These are phyloP conservation scores for Hiodon tergisus DNA, from an alignment of 2,113 vertebrate species.

Conservation along the genomic window DNA sequence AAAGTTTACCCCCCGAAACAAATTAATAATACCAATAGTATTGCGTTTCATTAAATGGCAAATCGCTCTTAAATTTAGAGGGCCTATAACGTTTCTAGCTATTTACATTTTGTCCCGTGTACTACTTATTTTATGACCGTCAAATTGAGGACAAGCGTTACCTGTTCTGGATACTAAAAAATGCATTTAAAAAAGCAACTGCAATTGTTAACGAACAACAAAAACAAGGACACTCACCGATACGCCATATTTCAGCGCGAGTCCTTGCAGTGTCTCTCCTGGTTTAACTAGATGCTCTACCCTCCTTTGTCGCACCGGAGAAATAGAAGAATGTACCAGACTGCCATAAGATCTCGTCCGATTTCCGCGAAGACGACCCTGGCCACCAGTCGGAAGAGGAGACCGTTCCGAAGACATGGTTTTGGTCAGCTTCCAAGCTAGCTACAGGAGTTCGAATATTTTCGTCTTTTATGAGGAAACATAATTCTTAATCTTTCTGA, in stretches of 20 bases:
- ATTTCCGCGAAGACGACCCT: slow-evolving; percentile 53
- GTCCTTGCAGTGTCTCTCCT: slow-evolving; percentile 79
- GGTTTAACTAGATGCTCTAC: slow-evolving; percentile 71
- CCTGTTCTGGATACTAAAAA: background rate
- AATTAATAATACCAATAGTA: no score
- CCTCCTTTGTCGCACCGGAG: slow-evolving; percentile 57
- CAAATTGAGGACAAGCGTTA: no score
- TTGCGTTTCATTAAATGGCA: no score
- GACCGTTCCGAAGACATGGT: slow-evolving; percentile 53
- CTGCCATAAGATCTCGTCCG: slow-evolving; percentile 76
- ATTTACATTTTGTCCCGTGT: no score
- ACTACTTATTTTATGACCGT: no score
- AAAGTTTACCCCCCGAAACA: no score
- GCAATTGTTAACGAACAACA: background rate
- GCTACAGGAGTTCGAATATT: background rate
- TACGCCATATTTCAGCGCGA: slow-evolving; percentile 85
- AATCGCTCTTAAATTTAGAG: no score
- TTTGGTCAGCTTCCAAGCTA: background rate
- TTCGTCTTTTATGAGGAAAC: background rate
- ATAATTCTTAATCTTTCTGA: no score
- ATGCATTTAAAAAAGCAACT: background rate
- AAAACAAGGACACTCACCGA: slow-evolving; percentile 59
- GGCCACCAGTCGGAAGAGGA: slow-evolving; percentile 17
- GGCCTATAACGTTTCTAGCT: no score
- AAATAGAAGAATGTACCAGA: slow-evolving; percentile 62